Percentiles rank a stretch among this genome's conserved stretches.
phyloP scores from a whole-genome alignment of 2,113 vertebrate species.

The Hippocampus comes region DNA sequence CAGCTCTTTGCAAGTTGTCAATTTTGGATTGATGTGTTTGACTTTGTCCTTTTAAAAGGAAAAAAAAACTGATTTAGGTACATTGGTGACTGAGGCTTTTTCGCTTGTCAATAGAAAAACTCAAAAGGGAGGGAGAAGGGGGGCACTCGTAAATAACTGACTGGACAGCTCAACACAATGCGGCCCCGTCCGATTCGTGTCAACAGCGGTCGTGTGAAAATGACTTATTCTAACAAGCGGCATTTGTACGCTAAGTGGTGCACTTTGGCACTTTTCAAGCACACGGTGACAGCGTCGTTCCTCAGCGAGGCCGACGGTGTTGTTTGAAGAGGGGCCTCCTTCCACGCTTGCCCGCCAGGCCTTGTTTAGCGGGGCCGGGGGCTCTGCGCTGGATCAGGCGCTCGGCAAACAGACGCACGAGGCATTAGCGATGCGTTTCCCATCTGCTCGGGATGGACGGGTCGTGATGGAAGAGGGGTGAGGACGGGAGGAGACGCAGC shows the following conservation, averaged over 20 bases:
- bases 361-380: slow-evolving; percentile 29
- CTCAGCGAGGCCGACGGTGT: slow-evolving; percentile 5
- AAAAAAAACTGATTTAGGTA: too few relatives aligned
- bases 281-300: slow-evolving; percentile 19
- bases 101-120: not conserved
- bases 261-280: slow-evolving; percentile 19
- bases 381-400: slow-evolving; percentile 45
- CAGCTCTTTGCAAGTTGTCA: not conserved
- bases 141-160: not conserved
- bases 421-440: slow-evolving; percentile 57
- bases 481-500: slow-evolving; percentile 27
- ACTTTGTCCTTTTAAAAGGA: too few relatives aligned
- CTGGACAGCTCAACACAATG: not conserved
- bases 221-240: not conserved
- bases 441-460: slow-evolving; percentile 60
- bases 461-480: slow-evolving; percentile 40
- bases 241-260: slow-evolving; percentile 13
- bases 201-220: not conserved
- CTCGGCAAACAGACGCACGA: slow-evolving; percentile 53
- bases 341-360: slow-evolving; percentile 11
- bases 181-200: not conserved
- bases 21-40: too few relatives aligned
- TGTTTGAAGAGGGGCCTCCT: slow-evolving; percentile 37
- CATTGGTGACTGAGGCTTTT: too few relatives aligned
- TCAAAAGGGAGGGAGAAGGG: too few relatives aligned